A percentile compares a stretch with the other conserved stretches of the same genome.
These are phyloP conservation scores for Bombus affinis DNA, from an alignment of 1,140 invertebrate genomes.

Conservation along the genomic window DNA sequence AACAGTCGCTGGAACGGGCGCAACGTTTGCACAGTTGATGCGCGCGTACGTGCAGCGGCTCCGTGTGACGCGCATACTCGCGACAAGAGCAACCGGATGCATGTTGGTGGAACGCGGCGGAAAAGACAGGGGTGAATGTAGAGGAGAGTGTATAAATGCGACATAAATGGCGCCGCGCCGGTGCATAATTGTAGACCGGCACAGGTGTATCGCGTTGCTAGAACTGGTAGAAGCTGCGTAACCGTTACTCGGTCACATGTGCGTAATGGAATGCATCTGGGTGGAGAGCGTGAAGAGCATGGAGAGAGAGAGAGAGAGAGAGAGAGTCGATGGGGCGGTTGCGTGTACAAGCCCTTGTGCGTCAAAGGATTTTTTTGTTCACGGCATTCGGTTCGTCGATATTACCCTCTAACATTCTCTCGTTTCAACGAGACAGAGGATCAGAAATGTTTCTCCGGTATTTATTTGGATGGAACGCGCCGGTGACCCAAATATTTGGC, in stretches of 20 bases:
- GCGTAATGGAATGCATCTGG: slow-evolving; percentile 32
- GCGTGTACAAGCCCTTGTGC: too few relatives aligned
- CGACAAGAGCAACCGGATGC: slow-evolving; percentile 24
- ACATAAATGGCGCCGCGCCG: slow-evolving; percentile 54
- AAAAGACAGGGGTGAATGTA: slow-evolving; percentile 20
- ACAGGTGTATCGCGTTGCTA: slow-evolving; percentile 52
- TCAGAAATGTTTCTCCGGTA: not conserved
- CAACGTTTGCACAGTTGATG: slow-evolving; percentile 56
- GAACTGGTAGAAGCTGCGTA: slow-evolving; percentile 36
- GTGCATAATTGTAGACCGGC: slow-evolving; percentile 52
- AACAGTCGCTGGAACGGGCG: slow-evolving; percentile 26
- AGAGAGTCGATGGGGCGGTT: too few relatives aligned
- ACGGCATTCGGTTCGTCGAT: not conserved
- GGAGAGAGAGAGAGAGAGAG: too few relatives aligned
- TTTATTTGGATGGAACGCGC: not conserved
- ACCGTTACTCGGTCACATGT: slow-evolving; percentile 34
- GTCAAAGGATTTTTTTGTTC: slow-evolving; percentile 21
- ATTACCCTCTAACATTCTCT: not conserved
- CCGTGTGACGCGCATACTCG: not conserved
- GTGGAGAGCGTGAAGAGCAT: too few relatives aligned
- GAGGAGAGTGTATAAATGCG: slow-evolving; percentile 55
- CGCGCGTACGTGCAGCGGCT: not conserved
- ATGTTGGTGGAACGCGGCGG: not conserved
- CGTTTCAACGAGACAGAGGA: not conserved
- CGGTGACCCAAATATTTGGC: not conserved